phyloP scores from a whole-genome alignment of 2,888 invertebrate species.

The Drosophila rubida region DNA sequence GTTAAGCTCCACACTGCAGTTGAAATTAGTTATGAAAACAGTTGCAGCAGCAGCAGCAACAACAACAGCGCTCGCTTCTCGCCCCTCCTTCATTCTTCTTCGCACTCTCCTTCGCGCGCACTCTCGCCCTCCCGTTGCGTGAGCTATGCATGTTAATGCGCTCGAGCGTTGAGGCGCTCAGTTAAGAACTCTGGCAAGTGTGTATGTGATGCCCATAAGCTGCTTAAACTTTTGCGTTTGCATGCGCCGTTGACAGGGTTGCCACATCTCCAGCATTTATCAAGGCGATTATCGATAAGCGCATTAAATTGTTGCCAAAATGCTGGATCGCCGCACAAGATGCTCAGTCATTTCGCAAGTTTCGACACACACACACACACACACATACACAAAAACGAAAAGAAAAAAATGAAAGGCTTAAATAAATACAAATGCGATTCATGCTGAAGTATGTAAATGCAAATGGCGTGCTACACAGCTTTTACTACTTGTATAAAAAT shows the following conservation, averaged over 20 bases:
- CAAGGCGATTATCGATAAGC: conserved; percentile 35
- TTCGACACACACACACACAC: too few species aligned
- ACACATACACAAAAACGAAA: too few species aligned
- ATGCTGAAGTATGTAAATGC: too few species aligned
- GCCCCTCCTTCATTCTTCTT: not conserved
- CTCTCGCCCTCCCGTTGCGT: too few species aligned
- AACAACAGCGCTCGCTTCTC: not conserved
- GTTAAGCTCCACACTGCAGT: conserved; percentile 24
- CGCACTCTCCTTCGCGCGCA: not conserved
- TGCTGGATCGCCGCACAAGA: not conserved
- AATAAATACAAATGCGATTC: too few species aligned
- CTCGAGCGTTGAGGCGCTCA: conserved; percentile 6
- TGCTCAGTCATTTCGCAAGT: not conserved
- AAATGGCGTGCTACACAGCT: too few species aligned
- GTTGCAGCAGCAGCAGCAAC: conserved; percentile 1
- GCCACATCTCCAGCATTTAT: conserved; percentile 15
- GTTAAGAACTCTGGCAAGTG: conserved; percentile 11
- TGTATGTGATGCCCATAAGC: conserved; percentile 33
- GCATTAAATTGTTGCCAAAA: conserved; percentile 21
- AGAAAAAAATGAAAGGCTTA: too few species aligned
- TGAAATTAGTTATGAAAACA: conserved; percentile 27
- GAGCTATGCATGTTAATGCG: not conserved
- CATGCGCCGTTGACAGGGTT: conserved; percentile 4
- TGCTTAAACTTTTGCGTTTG: conserved; percentile 23
- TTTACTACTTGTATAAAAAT: too few species aligned